phyloP scores from a whole-genome alignment of 2,888 invertebrate genomes.

The Himalopsyche kuldschensis region DNA sequence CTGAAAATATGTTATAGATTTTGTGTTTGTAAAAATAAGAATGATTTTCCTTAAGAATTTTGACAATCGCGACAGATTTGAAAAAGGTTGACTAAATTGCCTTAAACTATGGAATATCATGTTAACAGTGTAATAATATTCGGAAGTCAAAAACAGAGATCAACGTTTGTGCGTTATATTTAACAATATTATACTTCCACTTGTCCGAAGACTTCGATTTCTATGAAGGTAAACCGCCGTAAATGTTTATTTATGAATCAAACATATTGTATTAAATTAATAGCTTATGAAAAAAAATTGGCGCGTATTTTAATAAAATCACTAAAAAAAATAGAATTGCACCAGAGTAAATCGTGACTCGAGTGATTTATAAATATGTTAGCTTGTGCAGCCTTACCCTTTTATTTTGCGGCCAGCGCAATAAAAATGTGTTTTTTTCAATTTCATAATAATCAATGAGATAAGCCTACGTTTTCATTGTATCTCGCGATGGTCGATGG shows the following conservation, averaged over 20 bases:
- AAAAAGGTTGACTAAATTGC: too few relatives aligned
- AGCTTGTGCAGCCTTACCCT: neutral
- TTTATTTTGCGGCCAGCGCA: neutral
- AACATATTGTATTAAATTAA: neutral
- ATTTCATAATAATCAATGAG: neutral
- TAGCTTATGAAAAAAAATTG: neutral
- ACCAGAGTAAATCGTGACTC: neutral
- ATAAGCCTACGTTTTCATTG: neutral
- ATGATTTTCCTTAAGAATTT: too few relatives aligned
- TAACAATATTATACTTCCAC: neutral
- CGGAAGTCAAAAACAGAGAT: too few relatives aligned
- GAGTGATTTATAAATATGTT: neutral
- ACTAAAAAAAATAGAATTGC: neutral
- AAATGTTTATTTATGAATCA: neutral
- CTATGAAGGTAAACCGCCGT: slow-evolving; percentile 9
- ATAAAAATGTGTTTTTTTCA: neutral
- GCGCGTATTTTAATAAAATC: neutral
- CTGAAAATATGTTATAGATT: too few relatives aligned
- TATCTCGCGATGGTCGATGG: neutral
- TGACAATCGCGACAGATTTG: too few relatives aligned
- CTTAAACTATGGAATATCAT: too few relatives aligned
- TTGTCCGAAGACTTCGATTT: slow-evolving; percentile 11
- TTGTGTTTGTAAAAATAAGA: too few relatives aligned
- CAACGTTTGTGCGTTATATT: too few relatives aligned
- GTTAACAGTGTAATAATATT: too few relatives aligned